Base-by-base conservation (phyloP, 2,888 invertebrate genomes). In the Vanessa cardui region DNA sequence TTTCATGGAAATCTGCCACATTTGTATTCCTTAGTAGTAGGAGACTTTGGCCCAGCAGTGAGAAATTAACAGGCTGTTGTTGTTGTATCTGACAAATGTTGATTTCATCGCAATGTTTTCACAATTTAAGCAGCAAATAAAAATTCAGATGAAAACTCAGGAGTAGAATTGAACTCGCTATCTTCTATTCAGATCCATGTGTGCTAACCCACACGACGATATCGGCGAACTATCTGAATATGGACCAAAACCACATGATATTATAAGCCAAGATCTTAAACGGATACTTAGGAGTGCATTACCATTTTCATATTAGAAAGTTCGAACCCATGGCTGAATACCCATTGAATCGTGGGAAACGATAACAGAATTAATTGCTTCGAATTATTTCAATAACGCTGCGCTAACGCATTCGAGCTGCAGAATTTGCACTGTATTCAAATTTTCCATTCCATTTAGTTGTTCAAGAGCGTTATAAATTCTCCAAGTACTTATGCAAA, bases 341-440 rank as follows among this genome's bases (percentile, higher is more conserved):
- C 47, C 68, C 60, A 70, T 71, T 71, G 72, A 71, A 62, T 54
- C 70, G 68, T 71, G 71, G 71, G 66, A 72, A 69, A 45, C 60
- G 68, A 72, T 68, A 62, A 62, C 66, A 46, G 72, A 63, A 70
- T 73, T 73, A 72, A 73, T 73, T 73, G 69, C 68, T 44, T 18
- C 15, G 21, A 58, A 67, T 52, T 60, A 73, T 73, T 73, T 62
- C 64, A 72, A 73, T 73, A 70, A 58, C 62, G 65, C 69, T 70
- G 64, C 63, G 67, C 16, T n/a, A 67, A 62, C 64, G 68, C 65
- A 69, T 69, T 59, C 66, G 61, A 59, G 62, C 20, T 61, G 47
- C 33, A 59, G 58, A 45, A 59, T 66, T 69, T 58, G 56, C 69
- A 63, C 69, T 66, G 69, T 71, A 71, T 71, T 71, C 71, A 71